Base-by-base conservation (phyloP, 2,113 vertebrate species). In the Strix aluco region DNA sequence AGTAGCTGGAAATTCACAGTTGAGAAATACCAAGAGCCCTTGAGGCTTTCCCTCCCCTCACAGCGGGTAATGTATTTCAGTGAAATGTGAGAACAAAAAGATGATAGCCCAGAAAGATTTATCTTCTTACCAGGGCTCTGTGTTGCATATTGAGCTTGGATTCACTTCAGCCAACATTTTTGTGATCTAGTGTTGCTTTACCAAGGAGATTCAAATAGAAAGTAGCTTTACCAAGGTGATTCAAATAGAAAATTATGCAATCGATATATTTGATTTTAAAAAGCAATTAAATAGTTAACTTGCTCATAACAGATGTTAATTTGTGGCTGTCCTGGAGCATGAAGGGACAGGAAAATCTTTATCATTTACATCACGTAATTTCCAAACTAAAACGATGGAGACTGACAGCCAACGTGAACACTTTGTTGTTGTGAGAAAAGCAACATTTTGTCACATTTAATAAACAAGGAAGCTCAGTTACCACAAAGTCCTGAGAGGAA, bases 51-150 rank as follows among this genome's bases (percentile, higher is more conserved):
- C 88, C 78, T 85, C 67, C 81, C 51, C 86, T 94, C 82, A 89
- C 84, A 71, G 71, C 1, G 21, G 63, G 75, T 86, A 92, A 85
- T 15, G 57, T 88, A 94, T 81, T 83, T 93, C 92, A 93, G 51
- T 94, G 85, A 96, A 97, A 96, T 90, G 70, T 57, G 90, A 96
- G 96, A 96, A 96, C 91, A 95, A 96, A 96, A 96, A 92, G 83
- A 93, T 90, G 94, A 87, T 74, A 73, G 26, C 42, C 81, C 67
- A 75, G 72, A 61, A 90, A 96, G 94, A 97, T 97, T 96, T 84
- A 86, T 92, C 73, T 90, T 89, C 92, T 94, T 85, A 49, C 78
- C 26, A 49, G 44, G 40, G 59, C 67, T 79, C 69, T 54, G 74
- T 34, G 42, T 83, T 78, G 54, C 69, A 59, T 89, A 88, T 75